Evolutionary conservation across 2,113 vertebrate genomes (phyloP).

Genomic region (Hoplias malabaricus): DNA sequence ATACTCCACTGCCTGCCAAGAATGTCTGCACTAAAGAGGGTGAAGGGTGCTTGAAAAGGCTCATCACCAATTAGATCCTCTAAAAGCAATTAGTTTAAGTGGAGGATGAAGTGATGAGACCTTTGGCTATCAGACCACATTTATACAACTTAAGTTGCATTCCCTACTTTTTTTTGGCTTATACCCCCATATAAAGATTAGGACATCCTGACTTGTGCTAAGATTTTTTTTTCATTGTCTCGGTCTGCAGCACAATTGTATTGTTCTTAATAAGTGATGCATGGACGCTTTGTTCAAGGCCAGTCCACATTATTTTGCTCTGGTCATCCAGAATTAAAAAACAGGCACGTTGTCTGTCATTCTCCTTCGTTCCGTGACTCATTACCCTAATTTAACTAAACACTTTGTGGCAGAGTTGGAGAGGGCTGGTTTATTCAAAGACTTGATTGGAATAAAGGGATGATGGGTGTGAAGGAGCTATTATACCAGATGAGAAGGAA

Average conservation of each 20-base stretch:
- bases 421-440: constrained; percentile 42
- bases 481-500: constrained; percentile 39
- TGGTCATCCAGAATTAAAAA: not conserved
- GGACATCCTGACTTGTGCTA: not conserved
- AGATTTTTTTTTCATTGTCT: not conserved
- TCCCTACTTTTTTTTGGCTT: not conserved
- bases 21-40: constrained; percentile 12
- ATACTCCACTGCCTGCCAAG: not conserved
- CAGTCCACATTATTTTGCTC: not conserved
- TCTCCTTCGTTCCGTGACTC: constrained; percentile 45
- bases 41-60: constrained; percentile 18
- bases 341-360: not conserved
- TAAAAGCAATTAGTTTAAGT: constrained; percentile 34
- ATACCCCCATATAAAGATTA: not conserved
- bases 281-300: not conserved
- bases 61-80: constrained; percentile 32
- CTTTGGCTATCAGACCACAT: constrained; percentile 18
- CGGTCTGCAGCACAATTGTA: not conserved
- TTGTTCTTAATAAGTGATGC: not conserved
- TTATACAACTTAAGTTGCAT: not conserved
- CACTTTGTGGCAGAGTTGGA: constrained; percentile 46
- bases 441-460: constrained; percentile 54
- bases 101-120: constrained; percentile 11
- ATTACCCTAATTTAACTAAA: constrained; percentile 50
- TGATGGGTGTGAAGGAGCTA: constrained; percentile 50